Evolutionary conservation across 1,140 invertebrate species (phyloP).

Genomic region (Hypothenemus hampei): DNA sequence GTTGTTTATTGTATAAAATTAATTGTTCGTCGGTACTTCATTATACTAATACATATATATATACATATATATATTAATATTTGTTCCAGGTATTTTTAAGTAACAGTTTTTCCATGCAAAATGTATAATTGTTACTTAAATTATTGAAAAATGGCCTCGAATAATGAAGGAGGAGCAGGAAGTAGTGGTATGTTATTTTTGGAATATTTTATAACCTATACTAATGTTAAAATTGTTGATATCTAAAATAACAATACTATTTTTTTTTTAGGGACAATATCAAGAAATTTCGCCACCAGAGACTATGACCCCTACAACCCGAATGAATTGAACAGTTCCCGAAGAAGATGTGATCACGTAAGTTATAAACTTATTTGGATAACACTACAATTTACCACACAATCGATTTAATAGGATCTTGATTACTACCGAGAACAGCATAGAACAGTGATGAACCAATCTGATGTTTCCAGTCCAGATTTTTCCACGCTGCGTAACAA

Average conservation of each 20-base stretch:
- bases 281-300: conserved; percentile 48
- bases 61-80: no score
- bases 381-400: no score
- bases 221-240: background rate
- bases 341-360: conserved; percentile 69
- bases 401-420: conserved; percentile 64
- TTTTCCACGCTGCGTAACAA: conserved; percentile 67
- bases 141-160: conserved; percentile 27
- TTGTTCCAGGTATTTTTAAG: conserved; percentile 20
- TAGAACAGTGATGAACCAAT: conserved; percentile 70
- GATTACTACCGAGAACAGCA: conserved; percentile 84
- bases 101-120: no score
- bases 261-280: conserved; percentile 34
- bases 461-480: conserved; percentile 72
- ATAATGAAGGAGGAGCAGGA: conserved; percentile 28
- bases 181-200: conserved; percentile 27
- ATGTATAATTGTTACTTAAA: conserved; percentile 21
- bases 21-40: no score
- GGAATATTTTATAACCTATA: background rate
- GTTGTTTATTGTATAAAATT: no score
- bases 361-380: background rate
- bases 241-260: background rate
- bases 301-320: conserved; percentile 78
- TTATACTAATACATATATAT: no score
- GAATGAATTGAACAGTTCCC: conserved; percentile 72